Conservation (phyloP, 2,113 vertebrate species). For the Salminus brasiliensis region DNA sequence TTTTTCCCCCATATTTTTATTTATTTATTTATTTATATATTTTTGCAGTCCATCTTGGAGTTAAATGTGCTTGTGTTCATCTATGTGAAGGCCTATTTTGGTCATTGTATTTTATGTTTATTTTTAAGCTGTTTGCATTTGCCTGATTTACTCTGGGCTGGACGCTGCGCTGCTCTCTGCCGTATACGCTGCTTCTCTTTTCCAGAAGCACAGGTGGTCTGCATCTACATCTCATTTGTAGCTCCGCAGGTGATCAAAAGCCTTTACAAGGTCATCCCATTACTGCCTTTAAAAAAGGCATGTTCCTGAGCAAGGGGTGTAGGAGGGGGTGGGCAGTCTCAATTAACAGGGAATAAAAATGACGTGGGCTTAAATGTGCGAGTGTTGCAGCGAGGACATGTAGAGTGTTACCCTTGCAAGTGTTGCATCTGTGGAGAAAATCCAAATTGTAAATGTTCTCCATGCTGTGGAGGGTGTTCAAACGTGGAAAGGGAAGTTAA, state of each 20-base stretch:
- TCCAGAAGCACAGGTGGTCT: slow-evolving; percentile 34
- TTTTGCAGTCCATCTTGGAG: neutral
- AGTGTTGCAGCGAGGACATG: neutral
- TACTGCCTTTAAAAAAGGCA: slow-evolving; percentile 20
- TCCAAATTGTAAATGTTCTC: slow-evolving; percentile 15
- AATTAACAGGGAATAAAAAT: slow-evolving; percentile 25
- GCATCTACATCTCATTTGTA: slow-evolving; percentile 50
- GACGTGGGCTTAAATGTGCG: slow-evolving; percentile 2
- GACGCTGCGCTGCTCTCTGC: neutral
- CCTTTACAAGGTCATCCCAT: slow-evolving; percentile 44
- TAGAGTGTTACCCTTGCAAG: neutral
- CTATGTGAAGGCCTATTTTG: neutral
- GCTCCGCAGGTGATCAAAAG: slow-evolving; percentile 44
- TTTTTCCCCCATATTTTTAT: too few relatives aligned
- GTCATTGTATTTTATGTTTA: neutral
- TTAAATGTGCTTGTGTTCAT: neutral
- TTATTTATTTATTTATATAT: too few relatives aligned
- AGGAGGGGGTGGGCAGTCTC: neutral
- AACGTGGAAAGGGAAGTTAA: neutral
- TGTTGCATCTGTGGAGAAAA: neutral
- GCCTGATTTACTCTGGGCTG: neutral
- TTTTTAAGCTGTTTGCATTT: neutral
- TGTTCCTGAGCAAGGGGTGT: slow-evolving; percentile 17
- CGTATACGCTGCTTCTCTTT: too few relatives aligned
- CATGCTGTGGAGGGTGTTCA: neutral